A percentile compares a stretch with the other conserved stretches of the same genome.
phyloP scores from a whole-genome alignment of 2,113 vertebrate species.

The Vanacampus margaritifer region DNA sequence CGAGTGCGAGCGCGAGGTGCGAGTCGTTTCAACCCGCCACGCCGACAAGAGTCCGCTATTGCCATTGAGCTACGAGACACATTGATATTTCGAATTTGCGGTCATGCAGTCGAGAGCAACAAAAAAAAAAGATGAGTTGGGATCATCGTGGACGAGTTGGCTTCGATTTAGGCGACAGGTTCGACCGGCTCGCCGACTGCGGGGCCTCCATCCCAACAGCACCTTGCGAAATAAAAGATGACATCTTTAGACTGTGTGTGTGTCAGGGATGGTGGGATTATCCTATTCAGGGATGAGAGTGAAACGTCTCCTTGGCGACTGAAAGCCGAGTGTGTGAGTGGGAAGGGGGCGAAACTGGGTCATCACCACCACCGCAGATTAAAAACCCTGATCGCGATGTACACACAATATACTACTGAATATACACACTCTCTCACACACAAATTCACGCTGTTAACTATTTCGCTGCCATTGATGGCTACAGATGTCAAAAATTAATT shows the following conservation, averaged over 20 bases:
- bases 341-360: slow-evolving; percentile 55
- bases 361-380: slow-evolving; percentile 61
- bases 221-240: neutral
- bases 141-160: slow-evolving; percentile 12
- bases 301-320: slow-evolving; percentile 61
- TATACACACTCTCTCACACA: neutral
- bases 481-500: too few species aligned
- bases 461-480: too few species aligned
- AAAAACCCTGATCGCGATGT: slow-evolving; percentile 41
- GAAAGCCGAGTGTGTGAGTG: slow-evolving; percentile 29
- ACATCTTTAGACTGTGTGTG: slow-evolving; percentile 4
- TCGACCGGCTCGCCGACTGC: neutral
- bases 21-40: slow-evolving; percentile 39
- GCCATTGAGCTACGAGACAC: slow-evolving; percentile 14
- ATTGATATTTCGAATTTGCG: neutral
- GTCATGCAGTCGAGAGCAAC: neutral
- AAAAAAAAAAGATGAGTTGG: neutral
- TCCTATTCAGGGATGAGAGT: slow-evolving; percentile 50
- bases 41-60: slow-evolving; percentile 38
- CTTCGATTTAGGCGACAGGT: slow-evolving; percentile 35
- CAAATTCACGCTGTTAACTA: too few species aligned
- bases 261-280: slow-evolving; percentile 31
- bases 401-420: slow-evolving; percentile 8
- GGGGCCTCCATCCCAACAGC: neutral
- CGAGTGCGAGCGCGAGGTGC: slow-evolving; percentile 16